Evolutionary conservation across 2,797 vertebrate genomes (phyloP), one percentile per base, ranked within the genome.

Genomic region (Scolopax bukidnonensis): DNA sequence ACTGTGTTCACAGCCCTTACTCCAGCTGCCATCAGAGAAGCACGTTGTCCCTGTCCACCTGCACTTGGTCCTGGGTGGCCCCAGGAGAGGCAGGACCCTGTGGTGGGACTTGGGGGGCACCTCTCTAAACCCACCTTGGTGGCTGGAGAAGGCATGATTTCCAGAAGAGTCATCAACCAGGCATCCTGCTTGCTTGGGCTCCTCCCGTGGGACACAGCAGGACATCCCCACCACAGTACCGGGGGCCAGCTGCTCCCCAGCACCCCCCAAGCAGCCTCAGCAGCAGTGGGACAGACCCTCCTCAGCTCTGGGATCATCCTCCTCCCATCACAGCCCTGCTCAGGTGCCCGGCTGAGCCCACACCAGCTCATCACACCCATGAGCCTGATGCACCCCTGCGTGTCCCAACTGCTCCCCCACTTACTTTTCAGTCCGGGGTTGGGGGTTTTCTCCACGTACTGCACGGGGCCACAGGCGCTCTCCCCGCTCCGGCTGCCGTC

Each of bases 361-460:
- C 32, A 32, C 43, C 61, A n/a, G 19, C 77, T 59, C 41, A 9
- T 1, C 12, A 23, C 79, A 69, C 21, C 73, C 43, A 1, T 9
- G 1, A 82, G 41, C 50, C 63, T 5, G 2, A 30, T 0, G 9
- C 24, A 56, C 16, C 33, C 21, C 27, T 1, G 3, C 61, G 73
- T 2, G 16, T 12, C 38, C 14, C 9, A 1, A 16, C 18, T 25
- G 5, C 57, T 61, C n/a, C 56, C 56, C 51, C 45, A 97, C 99
- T 98, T 73, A 99, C 99, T 98, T 97, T 99, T 99, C 97, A 99
- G 98, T 86, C 95, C 96, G 1, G 99, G 97, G 92, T 98, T 98
- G 80, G 99, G 98, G 56, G 84, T 98, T 98, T 98, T 99, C 98
- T 99, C 99, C 6, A 98, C 81, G 32, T 99, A 99, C 97, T 99